Evolutionary conservation across 2,113 vertebrate genomes (phyloP).

Genomic region (Ammodytes marinus): DNA sequence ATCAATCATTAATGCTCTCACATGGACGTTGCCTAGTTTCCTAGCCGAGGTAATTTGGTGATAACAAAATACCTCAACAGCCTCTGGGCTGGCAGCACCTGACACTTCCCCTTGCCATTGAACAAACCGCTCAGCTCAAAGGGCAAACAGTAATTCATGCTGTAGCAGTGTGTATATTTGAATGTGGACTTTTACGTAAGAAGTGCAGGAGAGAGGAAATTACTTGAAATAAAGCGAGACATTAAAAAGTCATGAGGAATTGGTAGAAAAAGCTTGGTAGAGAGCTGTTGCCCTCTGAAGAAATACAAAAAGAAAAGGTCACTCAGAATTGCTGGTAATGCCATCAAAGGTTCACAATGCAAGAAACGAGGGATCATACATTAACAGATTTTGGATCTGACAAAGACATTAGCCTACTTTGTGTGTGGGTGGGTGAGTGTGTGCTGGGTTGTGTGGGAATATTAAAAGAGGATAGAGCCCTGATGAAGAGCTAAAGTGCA

Average conservation of each 20-base stretch:
- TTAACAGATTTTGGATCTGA: conserved; percentile 38
- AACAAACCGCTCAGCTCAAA: conserved; percentile 48
- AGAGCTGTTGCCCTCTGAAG: neutral
- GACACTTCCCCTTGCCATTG: conserved; percentile 18
- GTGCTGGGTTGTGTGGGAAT: neutral
- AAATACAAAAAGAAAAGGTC: neutral
- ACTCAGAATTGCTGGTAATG: neutral
- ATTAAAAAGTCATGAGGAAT: conserved; percentile 6
- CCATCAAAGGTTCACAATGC: conserved; percentile 30
- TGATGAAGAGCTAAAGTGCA: neutral
- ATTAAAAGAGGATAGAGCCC: conserved; percentile 15
- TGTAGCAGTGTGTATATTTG: neutral
- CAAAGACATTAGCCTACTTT: conserved; percentile 44
- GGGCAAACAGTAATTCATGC: conserved; percentile 33
- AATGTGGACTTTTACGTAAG: neutral
- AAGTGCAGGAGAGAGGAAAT: neutral
- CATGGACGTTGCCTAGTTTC: conserved; percentile 59
- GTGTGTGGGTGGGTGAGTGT: conserved; percentile 10
- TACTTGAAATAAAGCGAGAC: conserved; percentile 32
- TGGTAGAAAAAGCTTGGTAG: conserved; percentile 13
- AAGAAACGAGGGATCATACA: conserved; percentile 3
- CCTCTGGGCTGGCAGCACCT: conserved; percentile 36
- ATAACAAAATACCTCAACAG: conserved; percentile 66
- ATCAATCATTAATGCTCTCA: conserved; percentile 78
- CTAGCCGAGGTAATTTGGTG: conserved; percentile 39